Evolutionary conservation across 1,140 invertebrate species (phyloP), one percentile per base, ranked within the genome.

Genomic region (Bombus sylvicola): DNA sequence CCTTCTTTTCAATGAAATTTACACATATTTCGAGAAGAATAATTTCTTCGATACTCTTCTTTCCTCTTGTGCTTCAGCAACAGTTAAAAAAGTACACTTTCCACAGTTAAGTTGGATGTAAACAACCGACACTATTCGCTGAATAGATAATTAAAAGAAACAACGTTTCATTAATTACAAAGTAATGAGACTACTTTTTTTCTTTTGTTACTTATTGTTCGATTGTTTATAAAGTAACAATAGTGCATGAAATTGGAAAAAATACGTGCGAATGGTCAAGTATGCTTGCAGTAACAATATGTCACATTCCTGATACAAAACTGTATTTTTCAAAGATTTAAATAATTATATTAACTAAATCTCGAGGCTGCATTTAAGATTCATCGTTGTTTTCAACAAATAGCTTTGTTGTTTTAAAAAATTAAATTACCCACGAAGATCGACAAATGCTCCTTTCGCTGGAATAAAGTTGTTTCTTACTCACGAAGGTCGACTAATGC

Each of bases 401-500:
- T 5, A 6, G 22, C 5, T 5, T 53, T 6, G 18, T 22, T 6
- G 18, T 8, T 53, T 53, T 31, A 18, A 41, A 41, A 34, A 62
- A 77, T 62, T 22, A n/a, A 77, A 41, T 77, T 62, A 77, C 28
- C 28, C 18, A 37, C 34, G 28, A 62, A 77, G 57, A 28, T 62
- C 31, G 31, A 22, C 37, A 77, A 59, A 62, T n/a, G 53, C 62
- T 22, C 15, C 57, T 62, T 37, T 31, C 41, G n/a, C 72, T n/a
- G 57, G 47, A 77, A 77, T 77, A 77, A 77, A 77, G 57, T 77
- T 77, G 75, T 62, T 59, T 41, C 57, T 13, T 47, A 47, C 13
- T 13, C 43, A 47, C 43, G 43, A 47, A 47, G 15, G 43, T 41
- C 22, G 43, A 18, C 28, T 41, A 59, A 77, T 59, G 53, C 41